Percentiles rank a stretch among this genome's conserved stretches.
Evolutionary conservation across 1,140 invertebrate genomes (phyloP).

Genomic region (Ips nitidus): DNA sequence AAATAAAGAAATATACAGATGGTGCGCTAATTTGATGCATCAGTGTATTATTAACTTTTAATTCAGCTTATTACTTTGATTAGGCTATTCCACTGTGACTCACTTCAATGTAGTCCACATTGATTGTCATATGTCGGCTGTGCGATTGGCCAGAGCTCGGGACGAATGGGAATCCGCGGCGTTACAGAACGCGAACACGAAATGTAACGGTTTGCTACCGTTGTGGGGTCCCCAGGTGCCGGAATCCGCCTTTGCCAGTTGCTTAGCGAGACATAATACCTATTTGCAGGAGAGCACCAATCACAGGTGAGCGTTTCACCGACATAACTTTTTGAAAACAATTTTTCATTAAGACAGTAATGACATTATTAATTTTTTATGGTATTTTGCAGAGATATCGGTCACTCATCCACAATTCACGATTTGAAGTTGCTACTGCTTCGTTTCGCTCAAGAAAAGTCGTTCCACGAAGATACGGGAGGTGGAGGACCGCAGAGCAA

Average conservation of each 20-base stretch:
- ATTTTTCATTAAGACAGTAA: no score
- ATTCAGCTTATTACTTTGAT: neutral
- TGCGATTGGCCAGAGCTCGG: conserved; percentile 71
- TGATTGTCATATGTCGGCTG: conserved; percentile 96
- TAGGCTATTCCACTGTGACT: conserved; percentile 87
- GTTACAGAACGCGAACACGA: conserved; percentile 95
- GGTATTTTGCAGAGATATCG: conserved; percentile 69
- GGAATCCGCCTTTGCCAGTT: conserved; percentile 92
- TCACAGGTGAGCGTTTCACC: conserved; percentile 50
- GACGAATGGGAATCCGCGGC: conserved; percentile 98
- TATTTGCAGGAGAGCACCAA: conserved; percentile 85
- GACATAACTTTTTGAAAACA: no score
- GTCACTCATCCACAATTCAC: conserved; percentile 85
- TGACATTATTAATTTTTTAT: conserved; percentile 10
- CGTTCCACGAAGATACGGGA: conserved; percentile 95
- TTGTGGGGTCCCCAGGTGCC: conserved; percentile 95
- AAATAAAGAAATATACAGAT: no score
- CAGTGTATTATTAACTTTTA: no score
- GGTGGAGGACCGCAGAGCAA: conserved; percentile 97
- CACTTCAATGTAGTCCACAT: conserved; percentile 99
- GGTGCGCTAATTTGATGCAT: no score
- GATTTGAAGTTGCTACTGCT: conserved; percentile 90
- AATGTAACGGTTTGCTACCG: conserved; percentile 94
- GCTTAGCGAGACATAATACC: conserved; percentile 86
- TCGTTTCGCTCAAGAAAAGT: conserved; percentile 90